phyloP scores from a whole-genome alignment of 1,140 invertebrate genomes.

The Drosophila lacteicornis region DNA sequence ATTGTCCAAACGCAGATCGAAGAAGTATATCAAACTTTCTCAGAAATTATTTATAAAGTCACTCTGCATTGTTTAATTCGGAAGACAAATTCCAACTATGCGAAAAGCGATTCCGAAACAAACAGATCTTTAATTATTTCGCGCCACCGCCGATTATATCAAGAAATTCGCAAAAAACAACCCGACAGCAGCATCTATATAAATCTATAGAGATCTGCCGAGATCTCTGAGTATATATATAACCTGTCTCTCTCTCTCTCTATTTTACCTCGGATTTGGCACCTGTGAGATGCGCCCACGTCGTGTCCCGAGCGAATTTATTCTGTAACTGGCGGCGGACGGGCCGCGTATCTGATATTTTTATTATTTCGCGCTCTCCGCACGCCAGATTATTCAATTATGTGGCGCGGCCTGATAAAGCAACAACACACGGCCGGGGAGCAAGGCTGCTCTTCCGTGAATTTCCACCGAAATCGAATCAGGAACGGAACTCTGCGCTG shows the following conservation, averaged over 20 bases:
- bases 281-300: constrained; percentile 48
- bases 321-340: constrained; percentile 52
- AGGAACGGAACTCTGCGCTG: constrained; percentile 8
- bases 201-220: constrained; percentile 1
- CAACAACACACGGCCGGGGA: constrained; percentile 7
- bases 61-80: constrained; percentile 10
- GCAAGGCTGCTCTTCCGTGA: constrained; percentile 32
- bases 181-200: constrained; percentile 14
- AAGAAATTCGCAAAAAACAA: constrained; percentile 10
- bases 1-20: not conserved
- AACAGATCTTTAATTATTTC: constrained; percentile 15
- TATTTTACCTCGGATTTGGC: constrained; percentile 30
- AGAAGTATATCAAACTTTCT: not conserved
- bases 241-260: constrained; percentile 1
- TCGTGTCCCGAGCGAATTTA: constrained; percentile 39
- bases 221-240: constrained; percentile 4
- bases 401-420: constrained; percentile 25
- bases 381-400: constrained; percentile 57
- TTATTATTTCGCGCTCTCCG: constrained; percentile 48
- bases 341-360: constrained; percentile 48
- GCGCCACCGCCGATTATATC: constrained; percentile 13
- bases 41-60: constrained; percentile 7
- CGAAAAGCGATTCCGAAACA: constrained; percentile 9
- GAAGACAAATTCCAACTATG: not conserved
- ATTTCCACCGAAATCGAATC: constrained; percentile 35